phyloP scores from a whole-genome alignment of 2,797 vertebrate species.

The Chelidonichthys spinosus region DNA sequence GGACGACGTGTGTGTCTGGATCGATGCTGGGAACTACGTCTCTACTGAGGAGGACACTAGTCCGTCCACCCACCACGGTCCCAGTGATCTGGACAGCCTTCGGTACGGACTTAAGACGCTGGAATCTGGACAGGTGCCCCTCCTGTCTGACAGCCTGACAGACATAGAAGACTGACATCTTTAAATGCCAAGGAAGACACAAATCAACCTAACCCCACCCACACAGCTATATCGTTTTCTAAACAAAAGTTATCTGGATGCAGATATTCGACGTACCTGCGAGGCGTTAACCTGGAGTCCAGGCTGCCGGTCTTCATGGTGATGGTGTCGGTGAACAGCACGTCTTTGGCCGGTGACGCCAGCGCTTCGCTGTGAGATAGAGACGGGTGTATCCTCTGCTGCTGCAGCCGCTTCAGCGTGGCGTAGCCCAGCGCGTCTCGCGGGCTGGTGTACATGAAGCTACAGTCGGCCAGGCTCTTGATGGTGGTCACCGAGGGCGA shows the following conservation, averaged over 20 bases:
- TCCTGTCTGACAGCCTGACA: conserved; percentile 83
- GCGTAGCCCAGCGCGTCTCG: conserved; percentile 97
- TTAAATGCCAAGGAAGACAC: conserved; percentile 13
- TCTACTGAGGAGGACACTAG: conserved; percentile 61
- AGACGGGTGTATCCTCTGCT: conserved; percentile 97
- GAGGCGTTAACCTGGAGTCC: conserved; percentile 95
- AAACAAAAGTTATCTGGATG: not conserved
- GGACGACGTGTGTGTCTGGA: conserved; percentile 13
- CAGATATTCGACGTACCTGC: conserved; percentile 85
- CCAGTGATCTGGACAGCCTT: conserved; percentile 79
- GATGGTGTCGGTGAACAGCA: conserved; percentile 97
- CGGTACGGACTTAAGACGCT: conserved; percentile 69
- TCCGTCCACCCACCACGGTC: conserved; percentile 82
- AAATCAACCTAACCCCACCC: not conserved
- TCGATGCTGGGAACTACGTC: conserved; percentile 43
- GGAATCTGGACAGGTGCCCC: conserved; percentile 80
- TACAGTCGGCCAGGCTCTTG: conserved; percentile 96
- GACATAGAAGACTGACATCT: conserved; percentile 51
- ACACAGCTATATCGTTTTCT: not conserved
- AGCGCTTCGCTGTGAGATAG: conserved; percentile 96
- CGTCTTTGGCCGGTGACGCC: conserved; percentile 97
- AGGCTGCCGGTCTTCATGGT: conserved; percentile 99
- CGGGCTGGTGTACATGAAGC: conserved; percentile 95
- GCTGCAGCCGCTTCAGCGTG: conserved; percentile 94
- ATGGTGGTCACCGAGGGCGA: conserved; percentile 94